Evolutionary conservation across 92 coral and sea anemone species (phyloP).

Genomic region (Porites cylindrica): DNA sequence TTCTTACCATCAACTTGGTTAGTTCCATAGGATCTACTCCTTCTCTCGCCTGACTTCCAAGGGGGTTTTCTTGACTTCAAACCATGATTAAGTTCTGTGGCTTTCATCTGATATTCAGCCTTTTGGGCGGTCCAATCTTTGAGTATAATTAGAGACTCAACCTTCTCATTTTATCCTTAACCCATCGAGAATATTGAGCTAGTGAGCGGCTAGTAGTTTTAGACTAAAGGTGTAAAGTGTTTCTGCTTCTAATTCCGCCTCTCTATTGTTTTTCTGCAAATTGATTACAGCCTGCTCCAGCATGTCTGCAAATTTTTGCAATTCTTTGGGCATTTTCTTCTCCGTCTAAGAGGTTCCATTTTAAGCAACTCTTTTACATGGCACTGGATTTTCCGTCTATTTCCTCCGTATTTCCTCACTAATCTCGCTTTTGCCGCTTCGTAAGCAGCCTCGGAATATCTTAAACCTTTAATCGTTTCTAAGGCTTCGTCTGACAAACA

Average conservation of each 20-base stretch:
- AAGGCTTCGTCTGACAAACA: no score
- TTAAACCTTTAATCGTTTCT: conserved; percentile 1
- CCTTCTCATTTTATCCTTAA: no score
- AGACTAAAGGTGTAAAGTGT: no score
- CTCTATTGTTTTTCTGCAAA: conserved; percentile 20
- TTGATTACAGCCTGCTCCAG: conserved; percentile 52
- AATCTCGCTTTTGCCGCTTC: conserved; percentile 63
- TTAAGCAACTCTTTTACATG: no score
- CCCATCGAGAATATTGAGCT: no score
- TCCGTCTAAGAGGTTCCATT: not conserved
- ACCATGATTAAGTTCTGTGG: conserved; percentile 29
- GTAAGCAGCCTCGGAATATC: conserved; percentile 69
- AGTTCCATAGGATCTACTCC: conserved; percentile 6
- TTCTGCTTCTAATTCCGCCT: no score
- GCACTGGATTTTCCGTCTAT: conserved; percentile 51
- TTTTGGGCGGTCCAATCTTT: conserved; percentile 30
- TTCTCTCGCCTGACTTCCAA: conserved; percentile 18
- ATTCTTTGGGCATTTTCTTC: conserved; percentile 52
- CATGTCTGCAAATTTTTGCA: conserved; percentile 54
- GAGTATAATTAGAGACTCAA: conserved; percentile 9
- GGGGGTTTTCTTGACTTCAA: conserved; percentile 6
- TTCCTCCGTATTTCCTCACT: conserved; percentile 70
- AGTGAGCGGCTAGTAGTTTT: no score
- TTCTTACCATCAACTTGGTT: conserved; percentile 9
- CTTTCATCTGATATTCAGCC: conserved; percentile 67